Base-by-base conservation (phyloP, 2,888 invertebrate species). In the Melolontha melolontha region DNA sequence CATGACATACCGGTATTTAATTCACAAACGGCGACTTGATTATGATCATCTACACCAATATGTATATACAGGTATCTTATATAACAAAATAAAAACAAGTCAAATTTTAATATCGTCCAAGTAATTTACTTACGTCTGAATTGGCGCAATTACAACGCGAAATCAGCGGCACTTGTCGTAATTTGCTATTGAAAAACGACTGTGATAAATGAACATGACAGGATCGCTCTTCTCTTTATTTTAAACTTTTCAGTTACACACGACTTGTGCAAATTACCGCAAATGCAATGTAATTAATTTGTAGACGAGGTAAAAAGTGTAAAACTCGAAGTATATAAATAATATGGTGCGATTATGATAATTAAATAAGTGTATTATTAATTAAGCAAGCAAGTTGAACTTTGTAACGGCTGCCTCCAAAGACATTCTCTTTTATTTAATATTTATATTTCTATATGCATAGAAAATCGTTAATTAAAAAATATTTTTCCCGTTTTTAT, bases 271-370 rank as follows among this genome's bases (percentile, higher is more conserved):
- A 52, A 52, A 52, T 52, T 52, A 52, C 12, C 29, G 51, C 29
- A 52, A 34, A 34, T n/a, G 14, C 51, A 14, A n/a, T 34, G 51
- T 52, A 52, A 52, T 52, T 52, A 52, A 34, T 52, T 52, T 52
- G 51, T 34, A 27, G 51, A 52, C 51, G 34, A 47, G n/a, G 34
- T 12, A 29, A 51, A 51, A 52, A 27, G 27, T 12, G 29, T 6
- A 12, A 51, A 14, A 34, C 6, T 12, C 2, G 51, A 14, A 14
- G 14, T 29, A 52, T 52, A 52, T 52, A 34, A 52, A 29, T 14
- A 29, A 12, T 52, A 41, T 55, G 55, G 55, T 41, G 55, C 41
- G 55, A 55, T 55, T 41, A 55, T 55, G 55, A 41, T 55, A 55
- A 55, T 55, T 55, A 40, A 41, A 41, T 55, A 22, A 39, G 39